These are phyloP conservation scores for Bubo bubo DNA, from an alignment of 2,113 vertebrate genomes.

Conservation along the genomic window DNA sequence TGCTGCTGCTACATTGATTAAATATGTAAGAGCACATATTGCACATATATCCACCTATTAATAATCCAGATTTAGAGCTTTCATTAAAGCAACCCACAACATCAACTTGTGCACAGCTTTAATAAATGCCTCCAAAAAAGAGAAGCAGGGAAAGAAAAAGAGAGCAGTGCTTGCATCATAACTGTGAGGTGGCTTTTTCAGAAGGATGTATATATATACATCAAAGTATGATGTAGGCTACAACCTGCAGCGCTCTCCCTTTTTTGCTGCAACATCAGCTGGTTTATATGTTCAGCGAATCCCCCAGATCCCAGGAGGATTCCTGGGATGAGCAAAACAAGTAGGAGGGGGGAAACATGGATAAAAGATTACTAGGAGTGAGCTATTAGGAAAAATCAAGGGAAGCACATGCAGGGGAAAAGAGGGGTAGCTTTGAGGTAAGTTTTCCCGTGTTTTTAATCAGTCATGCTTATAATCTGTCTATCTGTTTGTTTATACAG, in stretches of 20 bases:
- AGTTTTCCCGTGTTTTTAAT: not conserved
- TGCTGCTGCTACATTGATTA: not conserved
- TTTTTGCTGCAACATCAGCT: not conserved
- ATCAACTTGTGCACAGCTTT: not conserved
- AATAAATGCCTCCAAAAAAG: not conserved
- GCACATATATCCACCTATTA: not conserved
- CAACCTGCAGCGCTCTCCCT: not conserved
- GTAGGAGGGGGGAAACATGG: not conserved
- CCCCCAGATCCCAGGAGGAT: not conserved
- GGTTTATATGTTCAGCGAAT: not conserved
- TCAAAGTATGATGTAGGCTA: not conserved
- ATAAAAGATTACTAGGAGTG: not conserved
- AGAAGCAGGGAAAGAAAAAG: not conserved
- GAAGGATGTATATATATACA: fast-evolving
- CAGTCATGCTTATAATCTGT: not conserved
- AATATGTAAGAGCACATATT: not conserved
- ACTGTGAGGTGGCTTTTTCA: not conserved
- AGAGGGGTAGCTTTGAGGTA: not conserved
- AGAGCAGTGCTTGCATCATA: not conserved
- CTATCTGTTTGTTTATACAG: not conserved
- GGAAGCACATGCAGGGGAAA: not conserved
- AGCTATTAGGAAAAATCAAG: not conserved
- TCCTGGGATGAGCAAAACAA: not conserved
- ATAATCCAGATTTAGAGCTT: not conserved
- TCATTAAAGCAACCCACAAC: not conserved